Evolutionary conservation across 2,797 vertebrate genomes (phyloP).

Genomic region (Mionectes olivaceus): DNA sequence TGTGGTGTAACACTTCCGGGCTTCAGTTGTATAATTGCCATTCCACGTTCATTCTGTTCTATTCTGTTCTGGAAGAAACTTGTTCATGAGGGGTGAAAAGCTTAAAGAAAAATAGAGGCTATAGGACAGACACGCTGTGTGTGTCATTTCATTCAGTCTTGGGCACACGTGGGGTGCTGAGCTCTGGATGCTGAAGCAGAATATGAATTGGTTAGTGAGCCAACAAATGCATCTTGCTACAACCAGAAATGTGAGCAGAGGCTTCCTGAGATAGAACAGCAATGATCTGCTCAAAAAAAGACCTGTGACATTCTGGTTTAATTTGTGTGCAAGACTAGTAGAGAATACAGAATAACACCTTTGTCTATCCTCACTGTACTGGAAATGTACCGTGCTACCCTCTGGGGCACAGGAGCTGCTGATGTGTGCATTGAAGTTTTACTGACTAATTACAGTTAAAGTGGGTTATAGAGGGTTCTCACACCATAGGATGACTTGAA

Average conservation of each 20-base stretch:
- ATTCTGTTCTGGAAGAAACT: not conserved
- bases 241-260: not conserved
- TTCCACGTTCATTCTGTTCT: not conserved
- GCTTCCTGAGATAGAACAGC: not conserved
- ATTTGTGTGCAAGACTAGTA: not conserved
- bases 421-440: not conserved
- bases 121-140: not conserved
- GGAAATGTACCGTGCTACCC: not conserved
- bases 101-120: not conserved
- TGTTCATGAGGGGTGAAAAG: accelerated
- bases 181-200: not conserved
- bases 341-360: not conserved
- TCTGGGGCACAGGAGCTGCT: not conserved
- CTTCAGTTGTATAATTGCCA: not conserved
- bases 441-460: not conserved
- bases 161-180: not conserved
- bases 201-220: not conserved
- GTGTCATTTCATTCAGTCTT: not conserved
- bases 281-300: not conserved
- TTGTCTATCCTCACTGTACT: not conserved
- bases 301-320: not conserved
- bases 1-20: not conserved
- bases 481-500: not conserved
- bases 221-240: not conserved
- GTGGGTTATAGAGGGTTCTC: not conserved